Evolutionary conservation across 2,797 vertebrate genomes (phyloP).

Genomic region (Argya squamiceps): DNA sequence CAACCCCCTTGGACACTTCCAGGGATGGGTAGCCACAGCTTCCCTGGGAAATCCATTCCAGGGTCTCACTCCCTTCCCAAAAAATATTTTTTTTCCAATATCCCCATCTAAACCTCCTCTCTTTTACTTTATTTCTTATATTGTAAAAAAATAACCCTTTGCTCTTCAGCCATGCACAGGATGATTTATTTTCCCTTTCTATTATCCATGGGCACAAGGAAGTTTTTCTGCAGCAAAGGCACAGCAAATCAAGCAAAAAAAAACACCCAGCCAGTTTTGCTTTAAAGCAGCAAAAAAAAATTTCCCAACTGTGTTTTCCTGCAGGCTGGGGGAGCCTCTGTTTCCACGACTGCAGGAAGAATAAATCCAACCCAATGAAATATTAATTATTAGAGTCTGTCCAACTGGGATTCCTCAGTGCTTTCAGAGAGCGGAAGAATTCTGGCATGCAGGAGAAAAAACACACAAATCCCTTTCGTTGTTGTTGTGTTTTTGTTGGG

Average conservation of each 20-base stretch:
- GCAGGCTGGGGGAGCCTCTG: neutral
- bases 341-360: neutral
- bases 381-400: constrained; percentile 51
- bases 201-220: neutral
- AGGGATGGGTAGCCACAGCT: neutral
- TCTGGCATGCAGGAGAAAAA: neutral
- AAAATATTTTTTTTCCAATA: neutral
- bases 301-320: neutral
- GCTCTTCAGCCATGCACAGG: neutral
- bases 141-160: neutral
- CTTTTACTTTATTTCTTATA: neutral
- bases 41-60: neutral
- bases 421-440: constrained; percentile 3
- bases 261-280: neutral
- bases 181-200: neutral
- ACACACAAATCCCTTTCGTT: neutral
- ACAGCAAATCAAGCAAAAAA: neutral
- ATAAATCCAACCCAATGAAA: constrained; percentile 49
- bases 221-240: neutral
- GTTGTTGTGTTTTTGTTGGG: neutral
- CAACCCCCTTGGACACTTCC: neutral
- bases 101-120: neutral
- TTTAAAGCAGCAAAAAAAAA: neutral
- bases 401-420: neutral
- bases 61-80: neutral